Base-by-base conservation (phyloP, 2,888 invertebrate genomes). In the Trichopoda pennipes region DNA sequence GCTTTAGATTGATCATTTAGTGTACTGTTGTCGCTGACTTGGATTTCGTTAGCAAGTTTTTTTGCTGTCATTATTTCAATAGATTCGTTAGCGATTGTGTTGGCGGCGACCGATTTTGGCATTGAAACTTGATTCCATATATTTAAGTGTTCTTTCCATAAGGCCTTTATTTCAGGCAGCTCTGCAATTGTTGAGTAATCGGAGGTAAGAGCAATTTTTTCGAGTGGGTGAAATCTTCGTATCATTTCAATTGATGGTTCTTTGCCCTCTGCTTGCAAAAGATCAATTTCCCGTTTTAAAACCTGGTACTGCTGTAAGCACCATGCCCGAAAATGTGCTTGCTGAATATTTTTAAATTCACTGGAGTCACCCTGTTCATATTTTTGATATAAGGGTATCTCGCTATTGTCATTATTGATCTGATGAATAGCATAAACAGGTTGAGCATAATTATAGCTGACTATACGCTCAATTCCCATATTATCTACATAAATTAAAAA, bases 251-350 rank as follows among this genome's bases (percentile, higher is more conserved):
- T 21, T 4, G 89, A 80, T 0, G 89, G 89, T 38, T 85, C 76
- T 42, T 85, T 85, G 23, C 89, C 89, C 47, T 86, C 86, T 17
- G 81, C 85, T 4, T 84, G 83, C 35, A 89, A 53, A 1, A 85
- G 86, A 10, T 89, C 88, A 68, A 88, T 64, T 44, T 89, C 89
- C 12, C 63, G 16, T 0, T 86, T 85, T 47, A 89, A 60, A 3
- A 85, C 87, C 68, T 87, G 86, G 38, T 86, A 89, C 8, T 88
- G 88, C 38, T 89, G 87, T 42, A 88, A 85, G 28, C 88, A 88
- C 89, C 89, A 89, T n/a, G 85, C 87, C 0, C 88, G 89, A 81
- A 89, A 89, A 35, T 88, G 86, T 49, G 87, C 84, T 32, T 86
- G 85, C 6, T 78, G 82, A n/a, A 73, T 55, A 38, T 80, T 69